phyloP scores from a whole-genome alignment of 2,797 vertebrate species.

The Echeneis naucrates region DNA sequence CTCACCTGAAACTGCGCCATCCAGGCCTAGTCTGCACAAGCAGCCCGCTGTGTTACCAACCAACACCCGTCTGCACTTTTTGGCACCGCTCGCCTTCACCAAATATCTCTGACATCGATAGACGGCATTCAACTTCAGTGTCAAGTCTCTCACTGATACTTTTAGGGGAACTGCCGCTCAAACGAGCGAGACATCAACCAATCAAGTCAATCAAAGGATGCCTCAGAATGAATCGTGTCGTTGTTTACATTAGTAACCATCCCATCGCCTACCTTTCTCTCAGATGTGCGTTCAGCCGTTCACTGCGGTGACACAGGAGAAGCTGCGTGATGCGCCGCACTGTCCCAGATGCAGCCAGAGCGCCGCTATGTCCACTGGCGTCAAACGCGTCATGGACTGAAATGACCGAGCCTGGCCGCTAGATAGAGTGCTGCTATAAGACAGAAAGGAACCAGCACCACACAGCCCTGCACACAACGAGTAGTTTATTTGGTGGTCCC shows the following conservation, averaged over 20 bases:
- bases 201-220: neutral
- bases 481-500: neutral
- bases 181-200: no score
- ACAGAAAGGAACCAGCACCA: neutral
- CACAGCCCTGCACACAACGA: neutral
- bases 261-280: conserved; percentile 27
- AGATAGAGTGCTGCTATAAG: conserved; percentile 26
- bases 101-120: conserved; percentile 18
- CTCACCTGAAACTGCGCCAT: conserved; percentile 70
- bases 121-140: neutral
- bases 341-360: conserved; percentile 14
- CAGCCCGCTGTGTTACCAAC: conserved; percentile 12
- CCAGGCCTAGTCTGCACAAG: conserved; percentile 45
- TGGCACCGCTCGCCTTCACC: neutral
- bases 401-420: neutral
- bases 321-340: conserved; percentile 27
- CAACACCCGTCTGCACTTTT: conserved; percentile 25
- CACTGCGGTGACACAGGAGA: conserved; percentile 34
- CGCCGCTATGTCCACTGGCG: conserved; percentile 21
- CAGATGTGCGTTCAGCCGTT: conserved; percentile 12
- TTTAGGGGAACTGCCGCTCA: conserved; percentile 12
- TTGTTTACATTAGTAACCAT: neutral
- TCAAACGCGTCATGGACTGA: conserved; percentile 37
- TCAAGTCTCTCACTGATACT: neutral
- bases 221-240: neutral